Percentiles rank a stretch among this genome's conserved stretches.
Evolutionary conservation across 2,888 invertebrate species (phyloP).

Genomic region (Peribatodes rhomboidaria): DNA sequence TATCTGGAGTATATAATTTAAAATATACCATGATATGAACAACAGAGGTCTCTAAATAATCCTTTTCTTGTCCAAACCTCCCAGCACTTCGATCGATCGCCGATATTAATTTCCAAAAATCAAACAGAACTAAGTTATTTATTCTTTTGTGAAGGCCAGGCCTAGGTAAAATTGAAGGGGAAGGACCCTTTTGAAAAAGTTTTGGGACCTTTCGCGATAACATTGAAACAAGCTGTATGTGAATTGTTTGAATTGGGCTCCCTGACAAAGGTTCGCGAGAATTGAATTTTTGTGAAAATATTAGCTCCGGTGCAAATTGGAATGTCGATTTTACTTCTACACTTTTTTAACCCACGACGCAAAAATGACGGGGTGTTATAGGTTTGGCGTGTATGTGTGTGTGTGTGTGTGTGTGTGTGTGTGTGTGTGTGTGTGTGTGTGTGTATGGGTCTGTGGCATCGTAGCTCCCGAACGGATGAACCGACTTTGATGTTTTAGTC

Average conservation of each 20-base stretch:
- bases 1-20: no score
- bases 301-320: constrained; percentile 21
- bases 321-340: constrained; percentile 12
- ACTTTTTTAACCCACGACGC: no score
- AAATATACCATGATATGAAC: no score
- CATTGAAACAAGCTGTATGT: constrained; percentile 35
- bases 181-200: constrained; percentile 34
- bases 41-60: no score
- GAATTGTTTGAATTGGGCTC: constrained; percentile 30
- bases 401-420: no score
- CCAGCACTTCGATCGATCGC: background rate
- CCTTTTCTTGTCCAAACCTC: background rate
- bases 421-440: no score
- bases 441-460: no score
- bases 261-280: constrained; percentile 28
- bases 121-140: constrained; percentile 44
- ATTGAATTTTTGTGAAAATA: constrained; percentile 32
- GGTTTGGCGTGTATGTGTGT: no score
- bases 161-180: constrained; percentile 33
- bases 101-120: constrained; percentile 59
- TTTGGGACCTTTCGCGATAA: constrained; percentile 29
- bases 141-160: constrained; percentile 35
- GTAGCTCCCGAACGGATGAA: no score
- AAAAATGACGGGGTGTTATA: no score
- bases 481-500: no score